Conservation (phyloP, 2,797 vertebrate species). For the Heteromormyrus szaboi region DNA sequence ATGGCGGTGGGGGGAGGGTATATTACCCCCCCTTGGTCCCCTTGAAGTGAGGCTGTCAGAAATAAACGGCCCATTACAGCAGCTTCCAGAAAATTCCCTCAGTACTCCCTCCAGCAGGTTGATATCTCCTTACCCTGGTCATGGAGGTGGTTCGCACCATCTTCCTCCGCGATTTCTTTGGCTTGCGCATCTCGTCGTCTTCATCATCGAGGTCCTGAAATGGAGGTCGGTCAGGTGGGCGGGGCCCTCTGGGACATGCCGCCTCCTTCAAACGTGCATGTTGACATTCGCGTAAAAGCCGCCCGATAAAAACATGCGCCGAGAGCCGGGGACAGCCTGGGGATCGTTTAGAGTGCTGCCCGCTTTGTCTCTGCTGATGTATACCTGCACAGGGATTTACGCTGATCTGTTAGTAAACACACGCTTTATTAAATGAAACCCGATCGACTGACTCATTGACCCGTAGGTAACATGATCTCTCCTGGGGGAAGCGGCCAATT, state of each 20-base stretch:
- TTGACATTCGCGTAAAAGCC: not conserved
- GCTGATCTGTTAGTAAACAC: not conserved
- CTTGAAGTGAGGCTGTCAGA: not conserved
- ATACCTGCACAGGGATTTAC: not conserved
- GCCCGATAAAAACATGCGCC: not conserved
- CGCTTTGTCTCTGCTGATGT: not conserved
- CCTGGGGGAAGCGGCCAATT: not conserved
- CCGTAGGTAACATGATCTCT: not conserved
- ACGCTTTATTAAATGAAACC: not conserved
- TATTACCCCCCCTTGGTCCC: not conserved
- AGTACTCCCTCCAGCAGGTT: not conserved
- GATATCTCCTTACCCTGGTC: slow-evolving; percentile 57
- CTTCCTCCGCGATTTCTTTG: slow-evolving; percentile 72
- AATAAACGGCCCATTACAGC: not conserved
- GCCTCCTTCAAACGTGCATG: too few relatives aligned
- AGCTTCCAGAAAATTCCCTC: not conserved
- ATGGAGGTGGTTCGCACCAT: slow-evolving; percentile 74
- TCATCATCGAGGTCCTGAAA: slow-evolving; percentile 74
- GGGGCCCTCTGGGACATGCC: not conserved
- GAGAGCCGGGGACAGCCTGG: not conserved
- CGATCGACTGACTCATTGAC: not conserved
- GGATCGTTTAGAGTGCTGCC: not conserved
- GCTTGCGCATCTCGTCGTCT: slow-evolving; percentile 72
- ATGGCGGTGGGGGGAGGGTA: not conserved
- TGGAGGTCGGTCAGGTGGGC: not conserved